Evolutionary conservation across 1,140 invertebrate species (phyloP), one percentile per base, ranked within the genome.

Genomic region (Bombus breviceps): DNA sequence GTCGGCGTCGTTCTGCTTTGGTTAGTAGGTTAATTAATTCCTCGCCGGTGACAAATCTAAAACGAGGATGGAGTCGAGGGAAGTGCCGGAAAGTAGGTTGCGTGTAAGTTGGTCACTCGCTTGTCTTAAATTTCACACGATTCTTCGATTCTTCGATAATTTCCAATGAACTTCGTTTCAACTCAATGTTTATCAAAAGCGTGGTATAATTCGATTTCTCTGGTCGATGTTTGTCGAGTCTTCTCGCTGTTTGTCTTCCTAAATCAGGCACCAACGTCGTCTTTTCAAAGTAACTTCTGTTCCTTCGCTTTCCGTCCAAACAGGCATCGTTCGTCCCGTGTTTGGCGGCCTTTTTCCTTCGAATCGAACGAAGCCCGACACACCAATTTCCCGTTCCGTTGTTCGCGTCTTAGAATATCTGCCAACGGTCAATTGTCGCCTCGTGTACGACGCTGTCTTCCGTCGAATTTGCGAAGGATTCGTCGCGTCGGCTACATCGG

Each of bases 381-480:
- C 6, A 28, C 59, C 32, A 66, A 57, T 34, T 34, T 22, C 6
- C 47, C 6, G 18, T 22, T 53, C 3, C 22, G 15, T 64, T 39
- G 37, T 41, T 41, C n/a, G 28, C 39, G 1, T 15, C 22, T 6
- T 37, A 28, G n/a, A 41, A 6, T 22, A 53, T 53, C 47, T 8
- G 47, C 18, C 2, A 53, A 53, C 47, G 47, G 47, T 53, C 47
- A 53, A 53, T 53, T 22, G 47, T 53, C 47, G 10, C 22, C 1
- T 37, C 37, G 22, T 13, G 28, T 22, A 37, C 66, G 41, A 18
- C 5, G 66, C 9, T 79, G 37, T 85, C 43, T 64, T 74, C 37
- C 22, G 53, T 79, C 81, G 76, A 88, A 88, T 90, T 88, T 69
- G 39, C 68, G 53, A 72, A 25, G 72, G 85, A 81, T 87, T 90